Base-by-base conservation (phyloP, 2,888 invertebrate genomes). In the Callosobruchus maculatus region DNA sequence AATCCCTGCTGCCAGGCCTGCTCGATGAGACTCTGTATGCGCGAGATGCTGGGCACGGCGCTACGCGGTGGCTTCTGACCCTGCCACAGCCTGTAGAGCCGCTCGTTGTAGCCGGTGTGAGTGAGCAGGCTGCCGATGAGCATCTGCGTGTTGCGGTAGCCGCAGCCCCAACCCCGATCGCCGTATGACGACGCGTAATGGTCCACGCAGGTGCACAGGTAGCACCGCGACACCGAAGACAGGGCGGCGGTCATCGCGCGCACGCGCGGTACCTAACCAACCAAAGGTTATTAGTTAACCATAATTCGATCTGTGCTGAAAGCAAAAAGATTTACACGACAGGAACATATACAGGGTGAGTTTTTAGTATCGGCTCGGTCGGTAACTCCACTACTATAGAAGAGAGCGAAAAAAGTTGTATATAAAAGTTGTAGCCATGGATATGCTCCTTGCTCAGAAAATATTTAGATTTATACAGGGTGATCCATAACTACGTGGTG, bases 141-240 rank as follows among this genome's bases (percentile, higher is more conserved):
- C 96, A 97, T 97, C 86, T 97, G 97, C 87, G 95, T 92, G 87
- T 97, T 96, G 82, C 97, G 89, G 85, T 96, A 97, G 0, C 97
- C 97, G 84, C 97, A 97, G 0, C 97, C 97, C 96, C 96, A 97
- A 9, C 97, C 97, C 81, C 93, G 90, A 87, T 97, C 97, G 0
- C 95, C 96, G 83, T 95, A 95, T 0, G 95, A 95, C 68, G 94
- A 94, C 0, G 94, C 94, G 85, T 94, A 96, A 87, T 96, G 96
- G 85, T 96, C 95, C 68, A 94, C 93, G 0, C 92, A 92, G 22
- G 93, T 93, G 86, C 95, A 95, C 77, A 95, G 88, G 85, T 93
- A 91, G 0, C 93, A 93, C 83, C 91, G 90, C 72, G 90, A 89
- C 74, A 95, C 92, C 82, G 92, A 92, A 68, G 90, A 87, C 75